Evolutionary conservation across 1,140 invertebrate species (phyloP).

Genomic region (fruit fly (Drosophila melanogaster)): DNA sequence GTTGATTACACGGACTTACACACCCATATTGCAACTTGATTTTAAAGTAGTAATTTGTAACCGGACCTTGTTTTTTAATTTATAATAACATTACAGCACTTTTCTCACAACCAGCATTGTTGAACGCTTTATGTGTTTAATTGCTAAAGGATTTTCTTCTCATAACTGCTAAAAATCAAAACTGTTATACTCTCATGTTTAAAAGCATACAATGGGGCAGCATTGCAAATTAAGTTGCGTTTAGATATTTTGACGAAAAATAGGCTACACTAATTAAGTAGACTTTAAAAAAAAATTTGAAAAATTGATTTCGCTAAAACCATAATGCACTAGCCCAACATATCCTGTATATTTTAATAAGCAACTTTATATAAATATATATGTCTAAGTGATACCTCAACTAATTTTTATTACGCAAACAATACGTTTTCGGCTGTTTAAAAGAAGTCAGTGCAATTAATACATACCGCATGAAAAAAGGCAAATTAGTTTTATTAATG

Average conservation of each 20-base stretch:
- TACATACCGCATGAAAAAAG: background rate
- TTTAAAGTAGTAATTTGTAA: too few relatives aligned
- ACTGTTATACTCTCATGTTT: conserved; percentile 45
- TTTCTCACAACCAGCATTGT: too few relatives aligned
- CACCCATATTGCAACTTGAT: background rate
- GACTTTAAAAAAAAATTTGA: background rate
- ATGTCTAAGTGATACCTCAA: background rate
- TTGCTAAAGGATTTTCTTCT: background rate
- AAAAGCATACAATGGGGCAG: conserved; percentile 26
- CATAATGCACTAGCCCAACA: too few relatives aligned
- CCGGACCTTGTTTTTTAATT: too few relatives aligned
- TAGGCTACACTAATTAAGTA: background rate
- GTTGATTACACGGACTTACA: conserved; percentile 34
- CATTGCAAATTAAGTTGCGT: background rate
- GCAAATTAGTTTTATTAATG: background rate
- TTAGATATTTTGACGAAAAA: conserved; percentile 7
- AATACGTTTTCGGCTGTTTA: background rate
- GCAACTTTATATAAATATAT: background rate
- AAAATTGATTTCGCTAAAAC: background rate
- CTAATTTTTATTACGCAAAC: background rate
- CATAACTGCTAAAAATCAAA: background rate
- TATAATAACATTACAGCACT: too few relatives aligned
- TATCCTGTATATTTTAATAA: too few relatives aligned
- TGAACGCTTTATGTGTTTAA: background rate
- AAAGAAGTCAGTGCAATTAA: background rate